Evolutionary conservation across 2,113 vertebrate species (phyloP).

Genomic region (Percopsis transmontana): DNA sequence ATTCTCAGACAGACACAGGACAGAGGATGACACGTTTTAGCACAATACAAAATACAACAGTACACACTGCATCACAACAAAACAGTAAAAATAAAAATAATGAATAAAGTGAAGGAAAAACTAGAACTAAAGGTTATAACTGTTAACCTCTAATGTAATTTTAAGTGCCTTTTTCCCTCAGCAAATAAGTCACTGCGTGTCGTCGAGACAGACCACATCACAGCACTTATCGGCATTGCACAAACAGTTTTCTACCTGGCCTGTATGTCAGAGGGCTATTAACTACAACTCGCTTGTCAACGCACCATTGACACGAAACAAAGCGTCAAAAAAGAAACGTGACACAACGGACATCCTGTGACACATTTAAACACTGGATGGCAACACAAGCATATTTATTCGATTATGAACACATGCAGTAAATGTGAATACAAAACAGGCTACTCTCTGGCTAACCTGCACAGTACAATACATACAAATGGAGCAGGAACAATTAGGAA

Average conservation of each 20-base stretch:
- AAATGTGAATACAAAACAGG: no score
- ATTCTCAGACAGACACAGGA: no score
- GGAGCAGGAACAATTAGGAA: no score
- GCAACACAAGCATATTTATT: not conserved
- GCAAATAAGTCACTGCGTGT: not conserved
- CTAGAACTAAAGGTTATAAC: no score
- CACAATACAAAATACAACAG: no score
- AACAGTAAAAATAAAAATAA: no score
- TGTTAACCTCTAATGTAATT: no score
- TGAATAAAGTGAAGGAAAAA: no score
- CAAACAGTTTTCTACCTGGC: not conserved
- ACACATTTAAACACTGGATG: not conserved
- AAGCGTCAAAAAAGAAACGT: not conserved
- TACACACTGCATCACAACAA: no score
- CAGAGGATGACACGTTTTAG: no score
- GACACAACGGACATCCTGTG: slow-evolving; percentile 15
- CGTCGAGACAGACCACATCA: not conserved
- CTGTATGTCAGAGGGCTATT: slow-evolving; percentile 5
- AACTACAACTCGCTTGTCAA: slow-evolving; percentile 25
- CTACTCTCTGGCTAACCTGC: no score
- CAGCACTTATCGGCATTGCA: not conserved
- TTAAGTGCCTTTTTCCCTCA: slow-evolving; percentile 2
- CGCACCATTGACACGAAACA: not conserved
- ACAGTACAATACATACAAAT: no score
- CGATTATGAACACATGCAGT: not conserved